Evolutionary conservation across 2,113 vertebrate genomes (phyloP).

Genomic region (Opisthocomus hoazin): DNA sequence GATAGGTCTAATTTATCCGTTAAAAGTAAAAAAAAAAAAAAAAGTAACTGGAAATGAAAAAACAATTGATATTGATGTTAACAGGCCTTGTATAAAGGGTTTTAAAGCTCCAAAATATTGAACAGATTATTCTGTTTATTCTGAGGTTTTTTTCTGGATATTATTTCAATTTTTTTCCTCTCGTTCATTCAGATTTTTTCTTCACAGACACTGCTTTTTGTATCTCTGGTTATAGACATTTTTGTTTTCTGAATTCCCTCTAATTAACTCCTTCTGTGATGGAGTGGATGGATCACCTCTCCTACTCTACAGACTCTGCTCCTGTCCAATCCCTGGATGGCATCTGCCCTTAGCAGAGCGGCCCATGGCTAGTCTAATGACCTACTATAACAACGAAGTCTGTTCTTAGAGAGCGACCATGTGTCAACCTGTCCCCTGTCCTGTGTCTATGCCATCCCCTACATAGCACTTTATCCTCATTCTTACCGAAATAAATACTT

Average conservation of each 20-base stretch:
- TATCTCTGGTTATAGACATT: neutral
- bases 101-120: neutral
- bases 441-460: neutral
- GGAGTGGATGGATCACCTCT: neutral
- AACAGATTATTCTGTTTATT: neutral
- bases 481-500: neutral
- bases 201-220: neutral
- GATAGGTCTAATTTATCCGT: neutral
- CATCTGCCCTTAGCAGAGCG: neutral
- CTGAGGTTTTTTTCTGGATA: rapidly evolving
- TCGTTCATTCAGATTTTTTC: neutral
- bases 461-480: neutral
- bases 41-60: neutral
- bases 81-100: neutral
- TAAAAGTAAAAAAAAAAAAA: neutral
- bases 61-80: neutral
- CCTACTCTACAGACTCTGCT: neutral
- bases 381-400: neutral
- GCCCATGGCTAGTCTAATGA: neutral
- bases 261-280: neutral
- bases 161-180: neutral
- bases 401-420: neutral
- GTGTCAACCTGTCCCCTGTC: neutral
- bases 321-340: neutral
- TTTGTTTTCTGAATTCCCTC: neutral